These are phyloP conservation scores for Muraenolepis orangiensis DNA, from an alignment of 2,797 vertebrate species.

Conservation along the genomic window DNA sequence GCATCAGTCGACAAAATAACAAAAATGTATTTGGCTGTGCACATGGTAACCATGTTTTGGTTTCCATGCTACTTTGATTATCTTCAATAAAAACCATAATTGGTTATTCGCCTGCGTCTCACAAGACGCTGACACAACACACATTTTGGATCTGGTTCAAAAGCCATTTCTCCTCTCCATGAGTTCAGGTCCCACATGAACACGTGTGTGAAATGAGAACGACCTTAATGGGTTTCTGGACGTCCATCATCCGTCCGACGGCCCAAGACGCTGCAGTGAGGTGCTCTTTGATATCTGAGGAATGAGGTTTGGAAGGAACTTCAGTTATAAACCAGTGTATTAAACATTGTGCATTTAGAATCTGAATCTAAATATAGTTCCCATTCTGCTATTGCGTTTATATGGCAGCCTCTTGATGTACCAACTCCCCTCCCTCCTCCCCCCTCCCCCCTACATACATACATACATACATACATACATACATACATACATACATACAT, in stretches of 20 bases:
- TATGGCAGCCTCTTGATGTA: background rate
- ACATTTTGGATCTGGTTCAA: background rate
- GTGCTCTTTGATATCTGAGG: slow-evolving; percentile 52
- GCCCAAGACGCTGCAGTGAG: slow-evolving; percentile 35
- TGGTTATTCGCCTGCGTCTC: background rate
- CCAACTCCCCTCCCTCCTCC: no score
- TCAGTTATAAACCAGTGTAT: slow-evolving; percentile 32
- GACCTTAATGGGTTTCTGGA: slow-evolving; percentile 55
- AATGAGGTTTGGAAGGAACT: slow-evolving; percentile 26
- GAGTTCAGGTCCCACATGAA: no score
- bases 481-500: no score
- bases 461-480: no score
- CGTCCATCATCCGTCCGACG: slow-evolving; percentile 38
- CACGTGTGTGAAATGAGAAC: slow-evolving; percentile 30
- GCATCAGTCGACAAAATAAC: background rate
- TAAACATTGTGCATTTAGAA: slow-evolving; percentile 29
- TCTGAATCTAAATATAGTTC: background rate
- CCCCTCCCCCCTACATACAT: no score
- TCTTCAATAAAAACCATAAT: background rate
- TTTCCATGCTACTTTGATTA: background rate
- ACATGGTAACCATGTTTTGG: background rate
- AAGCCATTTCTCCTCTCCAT: slow-evolving; percentile 1
- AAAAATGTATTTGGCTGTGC: background rate
- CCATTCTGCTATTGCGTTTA: no score
- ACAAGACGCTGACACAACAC: background rate